phyloP scores from a whole-genome alignment of 2,113 vertebrate species.

The Stomatorhinus ivindoensis region DNA sequence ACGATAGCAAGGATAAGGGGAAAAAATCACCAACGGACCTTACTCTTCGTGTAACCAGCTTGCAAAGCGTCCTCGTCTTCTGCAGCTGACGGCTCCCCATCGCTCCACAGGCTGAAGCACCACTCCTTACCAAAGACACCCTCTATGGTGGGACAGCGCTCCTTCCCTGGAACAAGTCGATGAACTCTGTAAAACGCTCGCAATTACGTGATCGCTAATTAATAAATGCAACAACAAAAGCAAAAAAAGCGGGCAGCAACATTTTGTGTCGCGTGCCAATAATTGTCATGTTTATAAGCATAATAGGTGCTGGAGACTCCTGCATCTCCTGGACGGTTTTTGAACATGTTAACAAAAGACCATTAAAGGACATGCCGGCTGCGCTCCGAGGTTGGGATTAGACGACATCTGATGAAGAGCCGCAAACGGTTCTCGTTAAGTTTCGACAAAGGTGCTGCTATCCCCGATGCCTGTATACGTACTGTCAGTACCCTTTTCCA shows the following conservation, averaged over 20 bases:
- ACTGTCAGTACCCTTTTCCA: not conserved
- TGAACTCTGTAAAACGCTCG: not conserved
- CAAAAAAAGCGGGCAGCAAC: not conserved
- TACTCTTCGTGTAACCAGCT: not conserved
- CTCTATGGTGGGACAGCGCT: constrained; percentile 52
- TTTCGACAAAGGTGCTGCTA: not conserved
- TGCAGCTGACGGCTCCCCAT: constrained; percentile 28
- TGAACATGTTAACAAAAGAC: not conserved
- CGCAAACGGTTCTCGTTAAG: not conserved
- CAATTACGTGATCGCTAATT: not conserved
- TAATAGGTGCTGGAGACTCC: not conserved
- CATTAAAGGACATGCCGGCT: not conserved
- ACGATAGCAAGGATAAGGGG: not conserved
- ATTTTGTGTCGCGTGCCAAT: not conserved
- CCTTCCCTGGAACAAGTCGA: constrained; percentile 22
- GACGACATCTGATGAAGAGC: not conserved
- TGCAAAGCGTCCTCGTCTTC: not conserved
- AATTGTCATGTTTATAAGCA: not conserved
- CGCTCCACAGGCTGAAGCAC: constrained; percentile 64
- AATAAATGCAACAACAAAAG: not conserved
- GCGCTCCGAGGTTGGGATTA: not conserved
- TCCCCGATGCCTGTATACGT: not conserved
- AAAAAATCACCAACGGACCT: not conserved
- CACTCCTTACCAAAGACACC: constrained; percentile 64
- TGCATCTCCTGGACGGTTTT: not conserved